Evolutionary conservation across 1,140 invertebrate species (phyloP), one percentile per base, ranked within the genome.

Genomic region (Spodoptera litura): DNA sequence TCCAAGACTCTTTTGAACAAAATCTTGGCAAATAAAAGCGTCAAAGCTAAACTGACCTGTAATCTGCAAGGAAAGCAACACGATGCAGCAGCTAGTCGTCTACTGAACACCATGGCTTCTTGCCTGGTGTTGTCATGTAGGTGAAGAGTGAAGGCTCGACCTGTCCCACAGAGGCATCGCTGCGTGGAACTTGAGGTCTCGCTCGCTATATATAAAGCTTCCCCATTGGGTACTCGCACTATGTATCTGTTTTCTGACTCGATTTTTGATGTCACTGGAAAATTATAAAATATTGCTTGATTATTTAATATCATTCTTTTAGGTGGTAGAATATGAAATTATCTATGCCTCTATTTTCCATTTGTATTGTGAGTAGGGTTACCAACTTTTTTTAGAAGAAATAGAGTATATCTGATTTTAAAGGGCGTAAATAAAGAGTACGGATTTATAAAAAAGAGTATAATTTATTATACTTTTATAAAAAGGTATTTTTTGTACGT

Each of bases 191-290:
- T 94, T 0, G 96, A 96, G 8, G 91, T 92, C 84, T 96, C 96
- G 31, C 95, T 96, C 20, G 96, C 96, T 55, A 96, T 95, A 83
- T 95, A 96, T 20, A 96, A 87, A 3, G 96, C 95, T 81, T 96
- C 96, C 3, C 96, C 96, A 44, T 95, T 88, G 0, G 96, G 96
- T 2, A 96, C 95, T 82, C 95, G 95, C 3, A 97, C 92, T 75
- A 95, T 95, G 88, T 96, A 97, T 44, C 96, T 94, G 86, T 96
- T 96, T 88, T 96, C 96, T 0, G 96, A 96, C 77, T 95, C 93
- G 59, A 95, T 89, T 85, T 82, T 90, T n/a, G 93, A 89, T 76
- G 88, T 91, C 62, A 95, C 94, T 95, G 85, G 8, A 82, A 88
- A 77, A 25, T 20, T 20, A 20, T 20, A 20, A 20, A 20, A 20